Conservation (phyloP, 2,113 vertebrate species). For the Emydura subglobosa region DNA sequence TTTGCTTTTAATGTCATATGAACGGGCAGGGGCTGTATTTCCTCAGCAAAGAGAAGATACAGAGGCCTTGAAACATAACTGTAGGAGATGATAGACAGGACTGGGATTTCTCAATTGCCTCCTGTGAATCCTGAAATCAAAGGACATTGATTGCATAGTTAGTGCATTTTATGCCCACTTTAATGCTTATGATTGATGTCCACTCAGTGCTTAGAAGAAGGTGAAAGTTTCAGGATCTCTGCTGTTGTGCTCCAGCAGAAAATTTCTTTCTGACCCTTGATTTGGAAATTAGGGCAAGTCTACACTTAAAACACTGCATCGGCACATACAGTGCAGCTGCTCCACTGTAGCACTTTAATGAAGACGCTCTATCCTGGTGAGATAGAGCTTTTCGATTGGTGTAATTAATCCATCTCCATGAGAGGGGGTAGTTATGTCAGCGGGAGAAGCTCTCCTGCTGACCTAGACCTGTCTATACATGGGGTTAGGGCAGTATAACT, state of each 20-base stretch:
- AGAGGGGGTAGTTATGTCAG: not conserved
- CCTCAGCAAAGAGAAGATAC: not conserved
- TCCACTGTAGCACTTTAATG: not conserved
- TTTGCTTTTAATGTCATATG: constrained; percentile 52
- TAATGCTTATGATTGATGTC: not conserved
- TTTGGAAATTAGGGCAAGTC: not conserved
- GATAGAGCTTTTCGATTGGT: too few relatives aligned
- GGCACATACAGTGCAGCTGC: too few relatives aligned
- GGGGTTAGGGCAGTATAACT: not conserved
- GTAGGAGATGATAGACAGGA: not conserved
- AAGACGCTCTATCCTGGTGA: not conserved
- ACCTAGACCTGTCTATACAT: not conserved
- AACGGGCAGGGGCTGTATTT: constrained; percentile 5
- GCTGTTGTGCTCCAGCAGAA: not conserved
- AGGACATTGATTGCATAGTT: not conserved
- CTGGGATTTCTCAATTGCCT: not conserved
- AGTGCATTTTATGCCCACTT: accelerated
- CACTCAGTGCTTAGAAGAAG: not conserved
- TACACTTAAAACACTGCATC: not conserved
- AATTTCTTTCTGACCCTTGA: accelerated
- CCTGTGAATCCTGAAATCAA: not conserved
- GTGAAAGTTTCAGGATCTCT: not conserved
- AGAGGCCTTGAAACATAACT: not conserved
- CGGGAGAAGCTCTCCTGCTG: not conserved
- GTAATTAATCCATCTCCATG: not conserved